Percentiles rank a stretch among this genome's conserved stretches.
Evolutionary conservation across 1,140 invertebrate species (phyloP).

Genomic region (Eumaeus atala): DNA sequence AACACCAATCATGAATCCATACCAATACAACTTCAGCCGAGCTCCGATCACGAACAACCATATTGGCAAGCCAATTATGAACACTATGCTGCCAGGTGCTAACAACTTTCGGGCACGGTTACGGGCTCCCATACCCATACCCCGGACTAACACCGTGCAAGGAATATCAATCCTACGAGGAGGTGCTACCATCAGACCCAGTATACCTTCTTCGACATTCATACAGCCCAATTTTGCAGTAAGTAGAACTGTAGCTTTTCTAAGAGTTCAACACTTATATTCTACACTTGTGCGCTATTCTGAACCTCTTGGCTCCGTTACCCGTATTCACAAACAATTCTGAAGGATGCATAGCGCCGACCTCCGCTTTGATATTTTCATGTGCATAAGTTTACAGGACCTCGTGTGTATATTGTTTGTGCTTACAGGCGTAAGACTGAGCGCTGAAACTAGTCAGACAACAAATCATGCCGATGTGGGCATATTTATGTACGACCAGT

Average conservation of each 20-base stretch:
- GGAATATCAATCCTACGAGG: conserved; percentile 41
- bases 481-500: too few relatives aligned
- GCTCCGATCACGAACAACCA: conserved; percentile 19
- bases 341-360: too few relatives aligned
- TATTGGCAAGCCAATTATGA: conserved; percentile 24
- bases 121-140: conserved; percentile 31
- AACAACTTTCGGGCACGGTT: conserved; percentile 31
- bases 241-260: conserved; percentile 3
- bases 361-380: too few relatives aligned
- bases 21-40: conserved; percentile 44
- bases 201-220: background rate
- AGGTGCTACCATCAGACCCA: conserved; percentile 36
- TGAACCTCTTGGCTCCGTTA: too few relatives aligned
- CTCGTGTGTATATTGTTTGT: too few relatives aligned
- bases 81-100: conserved; percentile 22
- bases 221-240: background rate
- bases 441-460: too few relatives aligned
- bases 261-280: too few relatives aligned
- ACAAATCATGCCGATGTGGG: too few relatives aligned
- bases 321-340: too few relatives aligned
- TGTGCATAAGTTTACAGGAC: too few relatives aligned
- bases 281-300: too few relatives aligned
- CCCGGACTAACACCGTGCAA: conserved; percentile 34
- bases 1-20: conserved; percentile 49
- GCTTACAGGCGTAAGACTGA: too few relatives aligned